Evolutionary conservation across 1,140 invertebrate genomes (phyloP), one percentile per base, ranked within the genome.

Genomic region (Helicoverpa zea): DNA sequence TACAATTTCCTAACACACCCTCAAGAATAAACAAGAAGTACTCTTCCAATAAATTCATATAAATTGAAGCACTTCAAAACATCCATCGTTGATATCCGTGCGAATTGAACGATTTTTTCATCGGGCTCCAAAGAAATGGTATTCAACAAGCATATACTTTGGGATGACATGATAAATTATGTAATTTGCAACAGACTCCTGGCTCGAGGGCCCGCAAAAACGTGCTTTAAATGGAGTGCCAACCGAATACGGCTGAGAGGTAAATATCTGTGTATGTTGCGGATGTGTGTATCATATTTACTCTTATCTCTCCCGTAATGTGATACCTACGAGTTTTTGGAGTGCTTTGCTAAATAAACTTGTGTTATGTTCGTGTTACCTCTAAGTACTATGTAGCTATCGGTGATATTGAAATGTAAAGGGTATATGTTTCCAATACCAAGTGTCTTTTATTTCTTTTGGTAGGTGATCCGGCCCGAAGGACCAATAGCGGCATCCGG

Each of bases 121-220:
- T 75, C 73, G 56, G 10, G 11, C 11, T 35, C 73, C 23, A 75
- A 75, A 58, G 49, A 81, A 81, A 81, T 81, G 63, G 66, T 76
- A 81, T 81, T 81, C 79, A 80, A 54, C 79, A 61, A 73, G 49
- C 68, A 80, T 80, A 66, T 56, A 75, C 72, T 18, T 63, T 7
- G 63, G 63, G 64, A 51, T 56, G 81, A 80, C 81, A 77, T 83
- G 81, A 83, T 83, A 83, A 83, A 83, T 83, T 83, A 80, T 80
- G 78, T 83, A 83, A 83, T 83, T 83, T 83, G 81, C 78, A 80
- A 63, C 72, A 73, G 73, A 61, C 73, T 52, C 51, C 54, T 72
- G 68, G 9, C 52, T 59, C 54, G 9, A 13, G 66, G 68, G 35
- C 23, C 59, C 49, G 73, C 80, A 81, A 81, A 81, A 81, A 81